Conservation (phyloP, 2,113 vertebrate genomes). For the Burhinus bistriatus region DNA sequence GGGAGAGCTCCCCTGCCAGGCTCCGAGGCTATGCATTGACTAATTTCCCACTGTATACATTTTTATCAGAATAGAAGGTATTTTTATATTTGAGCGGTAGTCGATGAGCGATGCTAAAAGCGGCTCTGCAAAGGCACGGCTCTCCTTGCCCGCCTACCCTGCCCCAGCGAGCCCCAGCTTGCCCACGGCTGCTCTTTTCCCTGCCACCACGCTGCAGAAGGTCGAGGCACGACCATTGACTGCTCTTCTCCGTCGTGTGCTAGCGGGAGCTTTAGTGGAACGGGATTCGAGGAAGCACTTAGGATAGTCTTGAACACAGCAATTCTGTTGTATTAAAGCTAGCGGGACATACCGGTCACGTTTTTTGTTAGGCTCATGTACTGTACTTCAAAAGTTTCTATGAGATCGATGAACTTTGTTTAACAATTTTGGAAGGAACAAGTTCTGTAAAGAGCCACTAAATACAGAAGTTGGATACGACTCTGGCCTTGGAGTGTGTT, state of each 20-base stretch:
- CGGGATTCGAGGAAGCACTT: constrained; percentile 70
- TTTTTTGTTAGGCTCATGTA: constrained; percentile 65
- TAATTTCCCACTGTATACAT: constrained; percentile 61
- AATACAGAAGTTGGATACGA: constrained; percentile 81
- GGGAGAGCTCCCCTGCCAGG: neutral
- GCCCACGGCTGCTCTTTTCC: neutral
- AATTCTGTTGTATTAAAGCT: constrained; percentile 64
- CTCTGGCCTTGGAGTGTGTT: constrained; percentile 45
- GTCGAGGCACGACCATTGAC: neutral
- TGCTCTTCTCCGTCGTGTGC: neutral
- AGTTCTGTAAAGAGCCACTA: constrained; percentile 77
- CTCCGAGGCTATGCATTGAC: constrained; percentile 53
- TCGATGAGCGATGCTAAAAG: constrained; percentile 29
- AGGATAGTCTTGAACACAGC: constrained; percentile 39
- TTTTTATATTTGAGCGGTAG: constrained; percentile 72
- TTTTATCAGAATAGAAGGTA: constrained; percentile 77
- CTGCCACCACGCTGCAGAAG: neutral
- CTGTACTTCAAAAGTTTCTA: constrained; percentile 76
- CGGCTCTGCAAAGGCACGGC: neutral
- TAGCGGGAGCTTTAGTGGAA: constrained; percentile 44
- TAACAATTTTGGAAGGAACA: constrained; percentile 74
- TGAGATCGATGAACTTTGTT: constrained; percentile 78
- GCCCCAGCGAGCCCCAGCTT: neutral
- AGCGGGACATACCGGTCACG: constrained; percentile 42
- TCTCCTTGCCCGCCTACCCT: neutral